phyloP scores from a whole-genome alignment of 2,113 vertebrate species.

The Cephalopholis sonnerati region DNA sequence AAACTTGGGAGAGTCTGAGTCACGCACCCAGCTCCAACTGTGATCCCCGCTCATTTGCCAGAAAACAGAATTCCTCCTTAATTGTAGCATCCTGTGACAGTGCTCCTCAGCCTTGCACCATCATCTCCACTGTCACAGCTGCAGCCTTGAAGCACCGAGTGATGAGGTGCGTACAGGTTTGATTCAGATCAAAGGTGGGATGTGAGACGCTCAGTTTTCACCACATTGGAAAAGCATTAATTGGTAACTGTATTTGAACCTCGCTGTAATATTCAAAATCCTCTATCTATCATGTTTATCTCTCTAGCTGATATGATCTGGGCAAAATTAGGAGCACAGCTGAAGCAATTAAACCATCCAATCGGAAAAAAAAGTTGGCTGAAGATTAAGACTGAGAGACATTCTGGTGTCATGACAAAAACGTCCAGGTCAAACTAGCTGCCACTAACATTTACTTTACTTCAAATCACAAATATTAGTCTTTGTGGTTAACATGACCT shows the following conservation, averaged over 20 bases:
- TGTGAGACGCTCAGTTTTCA: too few species aligned
- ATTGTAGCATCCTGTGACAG: slow-evolving; percentile 66
- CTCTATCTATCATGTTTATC: not conserved
- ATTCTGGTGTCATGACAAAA: slow-evolving; percentile 13
- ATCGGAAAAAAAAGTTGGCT: slow-evolving; percentile 14
- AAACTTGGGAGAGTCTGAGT: slow-evolving; percentile 40
- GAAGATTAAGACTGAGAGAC: not conserved
- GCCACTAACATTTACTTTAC: slow-evolving; percentile 34
- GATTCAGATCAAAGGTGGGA: slow-evolving; percentile 14
- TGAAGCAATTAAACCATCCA: not conserved
- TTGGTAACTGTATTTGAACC: too few species aligned
- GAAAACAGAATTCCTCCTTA: slow-evolving; percentile 65
- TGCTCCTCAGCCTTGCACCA: slow-evolving; percentile 60
- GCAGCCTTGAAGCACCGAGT: slow-evolving; percentile 41
- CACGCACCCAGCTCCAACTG: slow-evolving; percentile 18
- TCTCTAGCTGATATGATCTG: slow-evolving; percentile 20
- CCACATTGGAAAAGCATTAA: too few species aligned
- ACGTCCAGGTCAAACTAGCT: slow-evolving; percentile 18
- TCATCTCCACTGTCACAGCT: slow-evolving; percentile 41
- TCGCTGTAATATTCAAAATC: not conserved
- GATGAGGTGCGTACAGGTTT: slow-evolving; percentile 4
- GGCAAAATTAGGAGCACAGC: slow-evolving; percentile 15
- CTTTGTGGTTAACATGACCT: slow-evolving; percentile 24
- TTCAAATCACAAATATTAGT: slow-evolving; percentile 48
- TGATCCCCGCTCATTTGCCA: slow-evolving; percentile 44